Base-by-base conservation (phyloP, 1,140 invertebrate species). In the Papilio machaon region DNA sequence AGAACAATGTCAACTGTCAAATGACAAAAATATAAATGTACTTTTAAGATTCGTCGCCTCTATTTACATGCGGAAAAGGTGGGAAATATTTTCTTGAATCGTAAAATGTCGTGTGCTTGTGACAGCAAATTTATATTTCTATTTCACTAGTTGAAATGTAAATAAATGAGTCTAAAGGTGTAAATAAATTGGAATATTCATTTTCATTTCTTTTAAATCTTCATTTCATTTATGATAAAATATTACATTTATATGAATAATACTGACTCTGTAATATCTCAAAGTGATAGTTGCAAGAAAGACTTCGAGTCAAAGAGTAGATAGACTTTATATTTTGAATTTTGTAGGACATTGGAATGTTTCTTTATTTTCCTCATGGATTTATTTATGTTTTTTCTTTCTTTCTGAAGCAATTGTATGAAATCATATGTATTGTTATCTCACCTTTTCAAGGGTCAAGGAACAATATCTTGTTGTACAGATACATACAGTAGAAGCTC, bases 61-160 rank as follows among this genome's bases (percentile, higher is more conserved):
- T 23, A 67, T 67, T 67, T 67, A 67, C 64, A 67, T 67, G 23
- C 64, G 23, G 64, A 67, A 67, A 67, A 67, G 64, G 64, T 67
- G 64, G 64, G 11, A 67, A 67, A 67, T 67, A 67, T 67, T 67
- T 67, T 67, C 30, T 23, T 30, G 64, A 67, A 67, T 67, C 23
- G 30, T 67, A 67, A 35, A 67, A 15, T 67, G 64, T 67, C 64
- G 64, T 67, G 64, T 67, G 64, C 30, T 67, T 67, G 64, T 67
- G 64, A 67, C 64, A 67, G 64, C 30, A 38, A 67, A 67, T 67
- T 67, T 67, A 67, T 67, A 67, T 67, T 67, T 67, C 64, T 67
- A 67, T 67, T 67, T 38, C 64, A 38, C 64, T 67, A 67, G 64
- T 67, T 67, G 30, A 67, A 67, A 67, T 67, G 64, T 67, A 67